phyloP scores from a whole-genome alignment of 2,797 vertebrate genomes.

The Mus caroli region DNA sequence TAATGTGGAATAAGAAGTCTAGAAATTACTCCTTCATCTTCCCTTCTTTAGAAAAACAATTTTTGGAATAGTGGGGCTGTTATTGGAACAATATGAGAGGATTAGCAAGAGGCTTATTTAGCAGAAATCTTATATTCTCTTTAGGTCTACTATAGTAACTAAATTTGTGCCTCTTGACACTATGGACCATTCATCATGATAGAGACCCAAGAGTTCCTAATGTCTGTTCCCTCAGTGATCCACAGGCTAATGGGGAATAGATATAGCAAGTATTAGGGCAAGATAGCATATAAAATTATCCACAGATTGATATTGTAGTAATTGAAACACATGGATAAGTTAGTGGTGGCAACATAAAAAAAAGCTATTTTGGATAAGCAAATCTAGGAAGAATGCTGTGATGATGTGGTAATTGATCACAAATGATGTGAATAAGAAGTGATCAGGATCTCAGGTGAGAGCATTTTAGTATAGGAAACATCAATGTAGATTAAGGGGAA shows the following conservation, averaged over 20 bases:
- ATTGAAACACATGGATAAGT: not conserved
- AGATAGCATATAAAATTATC: not conserved
- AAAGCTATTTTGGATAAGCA: not conserved
- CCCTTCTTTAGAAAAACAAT: not conserved
- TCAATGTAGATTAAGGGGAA: fast-evolving
- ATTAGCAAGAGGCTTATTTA: not conserved
- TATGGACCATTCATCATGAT: not conserved
- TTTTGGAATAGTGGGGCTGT: not conserved
- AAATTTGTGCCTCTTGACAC: not conserved
- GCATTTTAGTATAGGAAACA: not conserved
- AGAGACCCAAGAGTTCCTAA: not conserved
- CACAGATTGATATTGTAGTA: not conserved
- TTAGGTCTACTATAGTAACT: not conserved
- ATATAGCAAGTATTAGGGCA: not conserved
- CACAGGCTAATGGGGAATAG: not conserved
- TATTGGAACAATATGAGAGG: not conserved
- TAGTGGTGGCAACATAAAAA: not conserved
- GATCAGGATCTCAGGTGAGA: not conserved
- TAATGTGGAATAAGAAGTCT: slow-evolving; percentile 32
- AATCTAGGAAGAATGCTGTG: not conserved
- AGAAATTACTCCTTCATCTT: slow-evolving; percentile 3
- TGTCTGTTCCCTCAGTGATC: not conserved
- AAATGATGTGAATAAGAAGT: not conserved
- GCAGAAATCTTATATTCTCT: not conserved
- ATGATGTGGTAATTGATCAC: not conserved